phyloP scores from a whole-genome alignment of 2,797 vertebrate species.

The Selene dorsalis region DNA sequence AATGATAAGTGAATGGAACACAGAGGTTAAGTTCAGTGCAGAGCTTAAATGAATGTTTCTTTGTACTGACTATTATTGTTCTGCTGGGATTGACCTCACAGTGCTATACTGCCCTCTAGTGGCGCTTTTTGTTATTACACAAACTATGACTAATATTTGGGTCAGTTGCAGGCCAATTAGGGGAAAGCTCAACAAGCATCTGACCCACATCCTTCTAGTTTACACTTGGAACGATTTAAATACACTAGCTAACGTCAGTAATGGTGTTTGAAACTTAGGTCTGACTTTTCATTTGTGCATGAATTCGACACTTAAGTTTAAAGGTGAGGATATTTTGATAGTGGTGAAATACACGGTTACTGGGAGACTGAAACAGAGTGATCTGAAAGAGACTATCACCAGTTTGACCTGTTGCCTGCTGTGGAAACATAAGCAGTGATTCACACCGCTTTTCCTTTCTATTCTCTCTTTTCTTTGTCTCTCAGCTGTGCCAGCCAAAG shows the following conservation, averaged over 20 bases:
- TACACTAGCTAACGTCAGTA: too few relatives aligned
- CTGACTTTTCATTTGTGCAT: not conserved
- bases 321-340: not conserved
- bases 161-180: not conserved
- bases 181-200: not conserved
- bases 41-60: not conserved
- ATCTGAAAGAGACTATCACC: not conserved
- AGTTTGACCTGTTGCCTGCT: not conserved
- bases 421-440: not conserved
- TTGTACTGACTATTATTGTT: not conserved
- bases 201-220: constrained; percentile 3
- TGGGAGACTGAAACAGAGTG: not conserved
- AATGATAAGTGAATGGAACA: not conserved
- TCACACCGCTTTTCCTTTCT: not conserved
- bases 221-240: too few relatives aligned
- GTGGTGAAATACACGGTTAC: not conserved
- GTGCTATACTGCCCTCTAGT: constrained; percentile 64
- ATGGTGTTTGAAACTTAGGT: not conserved
- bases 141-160: not conserved
- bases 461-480: constrained; percentile 6
- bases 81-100: not conserved
- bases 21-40: not conserved
- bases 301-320: too few relatives aligned
- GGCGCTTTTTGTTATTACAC: constrained; percentile 35
- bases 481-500: not conserved